Evolutionary conservation across 2,888 invertebrate genomes (phyloP).

Genomic region (Ptychoptera albimana): DNA sequence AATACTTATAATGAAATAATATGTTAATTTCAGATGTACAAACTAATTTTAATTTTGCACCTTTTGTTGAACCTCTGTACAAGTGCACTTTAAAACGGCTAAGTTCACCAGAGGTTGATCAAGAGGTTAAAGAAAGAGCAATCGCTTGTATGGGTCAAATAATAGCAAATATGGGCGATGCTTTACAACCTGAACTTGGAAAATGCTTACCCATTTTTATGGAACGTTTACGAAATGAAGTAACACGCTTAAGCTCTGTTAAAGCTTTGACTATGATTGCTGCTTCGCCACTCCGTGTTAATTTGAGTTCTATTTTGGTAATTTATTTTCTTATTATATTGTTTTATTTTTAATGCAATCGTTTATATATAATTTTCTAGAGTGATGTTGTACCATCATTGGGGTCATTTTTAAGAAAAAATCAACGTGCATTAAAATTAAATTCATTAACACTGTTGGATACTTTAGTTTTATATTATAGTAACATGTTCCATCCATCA

Average conservation of each 20-base stretch:
- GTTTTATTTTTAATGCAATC: not conserved
- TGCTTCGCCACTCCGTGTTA: conserved; percentile 71
- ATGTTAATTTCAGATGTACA: conserved; percentile 17
- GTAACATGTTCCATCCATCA: conserved; percentile 42
- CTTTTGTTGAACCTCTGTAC: conserved; percentile 69
- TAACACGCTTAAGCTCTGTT: conserved; percentile 89
- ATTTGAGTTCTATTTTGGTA: conserved; percentile 66
- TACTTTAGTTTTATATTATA: conserved; percentile 79
- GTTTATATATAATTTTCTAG: conserved; percentile 29
- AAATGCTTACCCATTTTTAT: conserved; percentile 87
- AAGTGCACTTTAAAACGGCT: conserved; percentile 70
- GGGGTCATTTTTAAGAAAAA: conserved; percentile 89
- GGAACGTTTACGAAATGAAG: conserved; percentile 91
- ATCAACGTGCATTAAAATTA: conserved; percentile 86
- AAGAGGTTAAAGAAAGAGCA: conserved; percentile 96
- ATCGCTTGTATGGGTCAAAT: conserved; percentile 95
- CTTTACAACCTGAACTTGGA: conserved; percentile 58
- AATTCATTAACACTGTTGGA: conserved; percentile 80
- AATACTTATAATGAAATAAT: not conserved
- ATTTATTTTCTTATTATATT: conserved; percentile 14
- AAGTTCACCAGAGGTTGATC: conserved; percentile 92
- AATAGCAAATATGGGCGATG: conserved; percentile 81
- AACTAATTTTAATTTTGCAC: conserved; percentile 52
- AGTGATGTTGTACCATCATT: conserved; percentile 81
- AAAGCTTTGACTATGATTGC: conserved; percentile 92